Evolutionary conservation across 2,797 vertebrate genomes (phyloP).

Genomic region (Ceryle rudis): DNA sequence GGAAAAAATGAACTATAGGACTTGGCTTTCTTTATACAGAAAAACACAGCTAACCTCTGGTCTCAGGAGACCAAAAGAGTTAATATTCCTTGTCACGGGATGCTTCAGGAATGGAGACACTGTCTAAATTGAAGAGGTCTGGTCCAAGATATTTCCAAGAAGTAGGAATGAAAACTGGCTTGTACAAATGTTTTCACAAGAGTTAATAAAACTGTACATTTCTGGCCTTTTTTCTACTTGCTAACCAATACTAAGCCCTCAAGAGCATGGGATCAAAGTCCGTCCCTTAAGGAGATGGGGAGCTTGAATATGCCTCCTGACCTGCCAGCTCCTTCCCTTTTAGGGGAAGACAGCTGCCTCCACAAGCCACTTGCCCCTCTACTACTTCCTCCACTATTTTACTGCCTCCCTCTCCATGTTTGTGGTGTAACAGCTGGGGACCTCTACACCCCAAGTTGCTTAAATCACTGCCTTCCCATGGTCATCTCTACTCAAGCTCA

Average conservation of each 20-base stretch:
- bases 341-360: not conserved
- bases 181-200: not conserved
- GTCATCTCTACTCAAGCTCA: not conserved
- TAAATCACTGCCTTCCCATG: not conserved
- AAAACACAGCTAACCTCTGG: not conserved
- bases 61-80: not conserved
- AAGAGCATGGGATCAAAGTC: not conserved
- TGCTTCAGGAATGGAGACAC: not conserved
- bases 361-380: not conserved
- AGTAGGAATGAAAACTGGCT: not conserved
- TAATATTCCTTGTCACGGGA: not conserved
- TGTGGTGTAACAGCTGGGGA: not conserved
- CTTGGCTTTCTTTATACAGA: not conserved
- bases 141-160: not conserved
- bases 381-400: not conserved
- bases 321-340: not conserved
- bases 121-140: not conserved
- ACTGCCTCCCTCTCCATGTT: not conserved
- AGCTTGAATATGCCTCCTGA: not conserved
- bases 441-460: not conserved
- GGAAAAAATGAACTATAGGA: not conserved
- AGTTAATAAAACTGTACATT: constrained; percentile 3
- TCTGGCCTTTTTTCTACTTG: not conserved
- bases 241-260: not conserved
- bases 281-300: not conserved